phyloP scores from a whole-genome alignment of 2,113 vertebrate species.

The Serilophus lunatus region DNA sequence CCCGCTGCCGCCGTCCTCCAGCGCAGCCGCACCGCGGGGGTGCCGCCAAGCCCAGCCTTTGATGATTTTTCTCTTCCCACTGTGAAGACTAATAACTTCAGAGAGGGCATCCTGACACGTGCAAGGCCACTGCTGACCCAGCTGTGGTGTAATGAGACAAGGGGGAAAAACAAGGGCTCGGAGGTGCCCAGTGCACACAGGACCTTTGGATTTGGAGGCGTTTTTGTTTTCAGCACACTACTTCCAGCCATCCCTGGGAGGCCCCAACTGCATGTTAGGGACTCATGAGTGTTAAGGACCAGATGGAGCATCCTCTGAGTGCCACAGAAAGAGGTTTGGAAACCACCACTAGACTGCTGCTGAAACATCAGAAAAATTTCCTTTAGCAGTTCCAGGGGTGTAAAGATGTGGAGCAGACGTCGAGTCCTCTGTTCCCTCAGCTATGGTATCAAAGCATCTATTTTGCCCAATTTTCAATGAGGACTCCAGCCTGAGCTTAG shows the following conservation, averaged over 20 bases:
- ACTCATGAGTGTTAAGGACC: background rate
- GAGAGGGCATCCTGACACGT: conserved; percentile 22
- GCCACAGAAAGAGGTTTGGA: background rate
- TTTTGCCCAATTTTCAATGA: background rate
- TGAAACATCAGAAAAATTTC: background rate
- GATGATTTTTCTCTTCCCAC: conserved; percentile 50
- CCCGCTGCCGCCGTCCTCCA: background rate
- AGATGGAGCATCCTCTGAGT: background rate
- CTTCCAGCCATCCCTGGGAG: background rate
- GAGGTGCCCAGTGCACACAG: rapidly evolving
- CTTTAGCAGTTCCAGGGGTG: background rate
- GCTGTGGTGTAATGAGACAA: background rate
- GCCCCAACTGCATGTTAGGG: rapidly evolving
- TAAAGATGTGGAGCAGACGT: background rate
- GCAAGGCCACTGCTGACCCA: background rate
- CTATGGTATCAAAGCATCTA: background rate
- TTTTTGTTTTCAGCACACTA: background rate
- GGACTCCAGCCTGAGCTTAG: background rate
- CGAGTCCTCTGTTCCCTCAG: background rate
- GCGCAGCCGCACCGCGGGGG: background rate
- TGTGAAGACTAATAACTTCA: conserved; percentile 70
- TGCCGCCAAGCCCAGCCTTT: conserved; percentile 57
- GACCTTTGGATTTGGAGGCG: background rate
- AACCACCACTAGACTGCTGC: background rate
- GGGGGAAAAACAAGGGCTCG: background rate